Base-by-base conservation (phyloP, 2,888 invertebrate genomes). In the Ligdia adustata region DNA sequence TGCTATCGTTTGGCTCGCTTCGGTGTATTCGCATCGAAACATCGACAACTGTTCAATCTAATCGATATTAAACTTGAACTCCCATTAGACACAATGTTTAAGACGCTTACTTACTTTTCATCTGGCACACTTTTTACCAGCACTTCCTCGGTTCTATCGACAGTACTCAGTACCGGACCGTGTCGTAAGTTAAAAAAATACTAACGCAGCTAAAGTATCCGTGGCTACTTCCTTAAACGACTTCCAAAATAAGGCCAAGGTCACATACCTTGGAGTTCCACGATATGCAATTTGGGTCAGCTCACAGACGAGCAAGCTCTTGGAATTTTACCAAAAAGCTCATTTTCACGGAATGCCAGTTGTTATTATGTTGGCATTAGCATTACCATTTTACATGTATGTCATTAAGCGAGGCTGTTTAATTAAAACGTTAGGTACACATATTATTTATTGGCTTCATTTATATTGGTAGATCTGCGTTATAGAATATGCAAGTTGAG, bases 1-100 rank as follows among this genome's bases (percentile, higher is more conserved):
- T 77, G 78, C 79, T 79, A 74, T 79, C 71, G 73, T 74, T 76
- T 71, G 72, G 69, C 68, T 62, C 70, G 72, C 69, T 73, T 69
- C 72, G 66, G 62, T 73, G 68, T 77, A 68, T 75, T 76, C 72
- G 64, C 74, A 70, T 66, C 64, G 35, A 42, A 43, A 59, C 62
- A 61, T 62, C 62, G 13, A 7, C 14, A 16, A 60, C 62, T 61
- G 61, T 64, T 57, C 57, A 57, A 57, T 35, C 38, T 45, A 27
- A 45, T 45, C 45, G 52, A 50, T 50, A 54, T 35, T 34, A 41
- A 56, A 54, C 56, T 50, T 52, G 52, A 54, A 52, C 47, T 47
- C 41, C 26, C 22, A 27, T 9, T 16, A 9, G 4, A 9, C 22
- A 28, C 42, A 33, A 49, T 40, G n/a, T n/a, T n/a, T n/a, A n/a